A percentile compares a stretch with the other conserved stretches of the same genome.
phyloP scores from a whole-genome alignment of 2,113 vertebrate species.

The Hemicordylus capensis region DNA sequence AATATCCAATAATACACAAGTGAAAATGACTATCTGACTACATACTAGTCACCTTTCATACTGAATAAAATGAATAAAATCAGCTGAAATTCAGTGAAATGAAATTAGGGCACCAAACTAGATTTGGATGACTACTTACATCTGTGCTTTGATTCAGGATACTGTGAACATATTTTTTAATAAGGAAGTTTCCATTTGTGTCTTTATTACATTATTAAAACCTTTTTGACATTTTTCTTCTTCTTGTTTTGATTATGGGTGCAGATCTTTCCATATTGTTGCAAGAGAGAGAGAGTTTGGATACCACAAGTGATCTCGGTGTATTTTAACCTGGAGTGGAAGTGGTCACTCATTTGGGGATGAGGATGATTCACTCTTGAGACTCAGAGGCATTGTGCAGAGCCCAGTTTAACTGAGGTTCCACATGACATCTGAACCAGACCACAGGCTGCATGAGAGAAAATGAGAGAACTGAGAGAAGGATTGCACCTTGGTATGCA shows the following conservation, averaged over 20 bases:
- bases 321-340: no score
- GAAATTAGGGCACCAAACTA: not conserved
- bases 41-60: not conserved
- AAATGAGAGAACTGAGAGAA: no score
- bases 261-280: no score
- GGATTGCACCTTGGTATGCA: no score
- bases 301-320: no score
- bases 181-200: not conserved
- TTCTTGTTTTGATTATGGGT: not conserved
- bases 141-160: not conserved
- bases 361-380: no score
- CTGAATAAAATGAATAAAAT: not conserved
- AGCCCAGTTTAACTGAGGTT: no score
- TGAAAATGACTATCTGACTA: not conserved
- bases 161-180: not conserved
- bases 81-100: not conserved
- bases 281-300: no score
- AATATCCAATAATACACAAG: not conserved
- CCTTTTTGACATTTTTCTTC: not conserved
- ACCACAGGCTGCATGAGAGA: no score
- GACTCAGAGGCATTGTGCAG: no score
- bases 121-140: not conserved
- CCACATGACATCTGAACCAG: no score
- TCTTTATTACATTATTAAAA: not conserved
- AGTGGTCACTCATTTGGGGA: no score